These are phyloP conservation scores for Telenomus remus DNA, from an alignment of 1,140 invertebrate species.

Conservation along the genomic window DNA sequence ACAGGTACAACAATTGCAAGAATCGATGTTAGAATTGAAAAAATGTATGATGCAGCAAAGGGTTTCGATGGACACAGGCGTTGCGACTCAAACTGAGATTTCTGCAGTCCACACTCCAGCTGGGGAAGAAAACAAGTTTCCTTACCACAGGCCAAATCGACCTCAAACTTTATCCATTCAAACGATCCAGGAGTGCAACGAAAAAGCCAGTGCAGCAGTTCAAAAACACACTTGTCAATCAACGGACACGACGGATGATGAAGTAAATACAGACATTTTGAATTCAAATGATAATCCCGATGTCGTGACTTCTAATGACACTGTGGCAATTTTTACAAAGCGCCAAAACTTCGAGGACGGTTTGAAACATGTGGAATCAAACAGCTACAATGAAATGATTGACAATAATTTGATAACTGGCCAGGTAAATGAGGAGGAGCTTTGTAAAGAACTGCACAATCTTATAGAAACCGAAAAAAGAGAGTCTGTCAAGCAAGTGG, in stretches of 20 bases:
- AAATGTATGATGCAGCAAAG: conserved; percentile 79
- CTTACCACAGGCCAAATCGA: conserved; percentile 64
- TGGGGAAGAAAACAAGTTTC: conserved; percentile 71
- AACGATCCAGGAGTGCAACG: conserved; percentile 69
- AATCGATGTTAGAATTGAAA: conserved; percentile 84
- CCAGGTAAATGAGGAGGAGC: conserved; percentile 67
- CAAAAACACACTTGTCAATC: conserved; percentile 70
- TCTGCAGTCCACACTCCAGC: conserved; percentile 83
- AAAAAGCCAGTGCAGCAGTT: conserved; percentile 64
- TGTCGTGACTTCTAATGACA: conserved; percentile 57
- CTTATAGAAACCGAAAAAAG: conserved; percentile 67
- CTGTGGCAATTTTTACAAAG: conserved; percentile 69
- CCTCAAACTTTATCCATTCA: conserved; percentile 70
- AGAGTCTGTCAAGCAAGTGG: conserved; percentile 15
- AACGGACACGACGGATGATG: conserved; percentile 70
- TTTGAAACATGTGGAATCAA: conserved; percentile 60
- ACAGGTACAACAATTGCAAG: conserved; percentile 85
- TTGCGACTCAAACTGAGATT: conserved; percentile 86
- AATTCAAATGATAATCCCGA: conserved; percentile 72
- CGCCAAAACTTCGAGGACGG: conserved; percentile 69
- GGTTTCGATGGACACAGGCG: conserved; percentile 74
- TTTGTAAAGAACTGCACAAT: conserved; percentile 68
- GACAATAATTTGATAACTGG: conserved; percentile 59
- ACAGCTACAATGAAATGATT: conserved; percentile 62
- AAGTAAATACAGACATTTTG: conserved; percentile 70